A percentile compares a stretch with the other conserved stretches of the same genome.
Conservation (phyloP, 2,113 vertebrate species). For the Dipodomys stephensi region DNA sequence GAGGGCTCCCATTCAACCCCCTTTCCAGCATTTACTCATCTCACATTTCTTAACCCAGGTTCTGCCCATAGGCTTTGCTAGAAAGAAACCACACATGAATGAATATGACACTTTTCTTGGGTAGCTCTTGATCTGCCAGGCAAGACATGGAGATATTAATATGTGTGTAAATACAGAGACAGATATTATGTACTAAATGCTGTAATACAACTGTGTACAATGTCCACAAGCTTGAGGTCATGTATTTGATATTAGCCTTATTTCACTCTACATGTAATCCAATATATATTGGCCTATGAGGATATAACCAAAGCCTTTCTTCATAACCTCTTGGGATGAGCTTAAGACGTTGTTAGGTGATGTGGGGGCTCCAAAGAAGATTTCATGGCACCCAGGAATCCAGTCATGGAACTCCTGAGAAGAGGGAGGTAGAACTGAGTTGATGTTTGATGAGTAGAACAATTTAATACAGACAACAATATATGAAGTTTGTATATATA, state of each 20-base stretch:
- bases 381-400: neutral
- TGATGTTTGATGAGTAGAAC: neutral
- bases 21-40: neutral
- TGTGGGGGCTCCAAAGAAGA: neutral
- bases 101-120: neutral
- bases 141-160: neutral
- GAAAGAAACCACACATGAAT: no score
- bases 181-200: neutral
- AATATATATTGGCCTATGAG: neutral
- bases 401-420: neutral
- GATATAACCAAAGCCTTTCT: no score
- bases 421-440: neutral
- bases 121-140: neutral
- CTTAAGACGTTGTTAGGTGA: neutral
- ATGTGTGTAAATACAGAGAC: neutral
- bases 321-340: neutral
- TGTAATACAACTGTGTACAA: neutral
- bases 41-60: neutral
- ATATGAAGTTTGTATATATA: neutral
- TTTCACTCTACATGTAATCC: neutral
- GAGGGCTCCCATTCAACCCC: no score
- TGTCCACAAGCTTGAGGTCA: neutral
- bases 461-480: neutral
- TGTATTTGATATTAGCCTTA: neutral
- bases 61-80: neutral